phyloP scores from a whole-genome alignment of 1,140 invertebrate genomes.

The Stratiolaelaps scimitus region DNA sequence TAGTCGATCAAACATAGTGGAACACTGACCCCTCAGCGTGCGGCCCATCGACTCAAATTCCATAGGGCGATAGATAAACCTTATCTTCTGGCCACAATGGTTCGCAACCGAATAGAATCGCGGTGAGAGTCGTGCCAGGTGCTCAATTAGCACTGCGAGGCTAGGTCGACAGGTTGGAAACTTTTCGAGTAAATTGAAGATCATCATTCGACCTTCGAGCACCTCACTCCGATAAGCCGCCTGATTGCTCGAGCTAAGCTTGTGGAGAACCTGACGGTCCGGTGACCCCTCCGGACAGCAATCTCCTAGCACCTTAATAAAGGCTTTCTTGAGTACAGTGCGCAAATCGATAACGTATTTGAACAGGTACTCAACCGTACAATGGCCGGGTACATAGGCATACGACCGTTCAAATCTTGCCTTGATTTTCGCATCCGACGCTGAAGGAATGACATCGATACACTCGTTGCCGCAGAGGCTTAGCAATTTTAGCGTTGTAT shows the following conservation, averaged over 20 bases:
- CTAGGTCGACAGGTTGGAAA: not conserved
- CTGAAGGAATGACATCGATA: not conserved
- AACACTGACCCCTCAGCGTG: slow-evolving; percentile 7
- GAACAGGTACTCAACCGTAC: not conserved
- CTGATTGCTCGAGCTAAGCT: not conserved
- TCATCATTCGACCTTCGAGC: slow-evolving; percentile 21
- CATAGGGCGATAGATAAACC: slow-evolving; percentile 15
- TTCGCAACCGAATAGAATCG: slow-evolving; percentile 1
- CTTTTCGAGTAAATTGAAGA: not conserved
- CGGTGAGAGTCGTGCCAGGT: not conserved
- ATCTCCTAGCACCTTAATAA: slow-evolving; percentile 16
- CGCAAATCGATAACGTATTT: not conserved
- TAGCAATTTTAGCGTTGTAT: not conserved
- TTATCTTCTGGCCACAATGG: not conserved
- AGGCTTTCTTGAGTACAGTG: slow-evolving; percentile 11
- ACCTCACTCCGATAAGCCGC: not conserved
- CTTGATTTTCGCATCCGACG: not conserved
- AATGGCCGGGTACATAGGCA: not conserved
- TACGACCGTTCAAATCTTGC: slow-evolving; percentile 2
- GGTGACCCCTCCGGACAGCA: slow-evolving; percentile 2
- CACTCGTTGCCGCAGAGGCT: not conserved
- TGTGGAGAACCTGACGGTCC: not conserved
- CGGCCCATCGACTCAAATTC: not conserved
- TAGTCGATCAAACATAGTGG: slow-evolving; percentile 1
- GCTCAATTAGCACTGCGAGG: not conserved